Conservation (phyloP, 2,888 invertebrate genomes). For the Arctia plantaginis region DNA sequence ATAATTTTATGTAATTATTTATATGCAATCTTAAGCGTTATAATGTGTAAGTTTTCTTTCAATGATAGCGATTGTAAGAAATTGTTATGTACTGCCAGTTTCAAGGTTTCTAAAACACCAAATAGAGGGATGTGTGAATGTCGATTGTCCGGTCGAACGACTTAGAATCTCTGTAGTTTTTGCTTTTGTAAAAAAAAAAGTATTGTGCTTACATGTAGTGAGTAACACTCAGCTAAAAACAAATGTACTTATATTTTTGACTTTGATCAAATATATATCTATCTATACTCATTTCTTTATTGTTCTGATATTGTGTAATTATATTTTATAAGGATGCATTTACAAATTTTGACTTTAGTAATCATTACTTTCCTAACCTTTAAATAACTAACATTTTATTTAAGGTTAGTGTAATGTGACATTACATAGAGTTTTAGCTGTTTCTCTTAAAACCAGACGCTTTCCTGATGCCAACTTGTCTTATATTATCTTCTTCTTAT, state of each 20-base stretch:
- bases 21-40: constrained; percentile 67
- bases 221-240: not conserved
- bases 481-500: no score
- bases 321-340: not conserved
- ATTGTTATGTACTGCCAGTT: constrained; percentile 81
- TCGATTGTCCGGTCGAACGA: constrained; percentile 62
- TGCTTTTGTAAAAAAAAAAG: constrained; percentile 29
- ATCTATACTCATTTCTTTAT: not conserved
- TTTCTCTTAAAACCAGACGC: no score
- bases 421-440: no score
- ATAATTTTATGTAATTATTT: constrained; percentile 65
- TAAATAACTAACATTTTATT: not conserved
- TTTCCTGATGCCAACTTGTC: no score
- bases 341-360: not conserved
- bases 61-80: constrained; percentile 66
- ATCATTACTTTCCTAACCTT: no score
- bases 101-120: constrained; percentile 81
- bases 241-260: not conserved
- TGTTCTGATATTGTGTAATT: not conserved
- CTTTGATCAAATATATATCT: not conserved
- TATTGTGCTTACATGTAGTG: not conserved
- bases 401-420: no score
- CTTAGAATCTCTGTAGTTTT: constrained; percentile 51
- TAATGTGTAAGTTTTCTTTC: constrained; percentile 58
- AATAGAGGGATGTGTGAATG: constrained; percentile 66